phyloP scores from a whole-genome alignment of 2,797 vertebrate species.

The Urosaurus nigricauda region DNA sequence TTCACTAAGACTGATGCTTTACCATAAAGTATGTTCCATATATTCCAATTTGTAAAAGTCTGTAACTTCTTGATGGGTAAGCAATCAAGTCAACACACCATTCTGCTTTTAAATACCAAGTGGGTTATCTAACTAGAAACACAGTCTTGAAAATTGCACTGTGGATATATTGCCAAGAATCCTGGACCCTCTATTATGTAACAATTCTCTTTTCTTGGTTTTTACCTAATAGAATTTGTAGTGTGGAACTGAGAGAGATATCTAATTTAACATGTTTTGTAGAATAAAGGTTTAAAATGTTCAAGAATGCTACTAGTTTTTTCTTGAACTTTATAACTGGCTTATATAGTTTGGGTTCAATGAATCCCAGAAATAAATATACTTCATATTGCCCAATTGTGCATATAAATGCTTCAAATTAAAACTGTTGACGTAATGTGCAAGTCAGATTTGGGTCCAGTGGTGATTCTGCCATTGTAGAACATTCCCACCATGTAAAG shows the following conservation, averaged over 20 bases:
- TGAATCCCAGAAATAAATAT: too few relatives aligned
- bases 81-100: not conserved
- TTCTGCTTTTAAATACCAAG: not conserved
- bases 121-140: not conserved
- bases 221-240: not conserved
- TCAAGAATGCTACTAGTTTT: not conserved
- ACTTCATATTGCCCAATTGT: too few relatives aligned
- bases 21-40: too few relatives aligned
- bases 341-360: too few relatives aligned
- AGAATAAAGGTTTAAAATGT: slow-evolving; percentile 61
- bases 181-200: not conserved
- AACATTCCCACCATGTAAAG: too few relatives aligned
- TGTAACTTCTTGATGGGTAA: not conserved
- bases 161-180: not conserved
- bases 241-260: slow-evolving; percentile 26
- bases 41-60: not conserved
- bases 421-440: too few relatives aligned
- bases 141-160: not conserved
- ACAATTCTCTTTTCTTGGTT: not conserved
- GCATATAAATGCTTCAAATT: too few relatives aligned
- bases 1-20: not conserved
- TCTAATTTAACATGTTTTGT: slow-evolving; percentile 47
- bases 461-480: not conserved
- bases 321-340: not conserved
- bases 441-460: not conserved